These are phyloP conservation scores for Amyelois transitella DNA, from an alignment of 1,140 invertebrate species.

Conservation along the genomic window DNA sequence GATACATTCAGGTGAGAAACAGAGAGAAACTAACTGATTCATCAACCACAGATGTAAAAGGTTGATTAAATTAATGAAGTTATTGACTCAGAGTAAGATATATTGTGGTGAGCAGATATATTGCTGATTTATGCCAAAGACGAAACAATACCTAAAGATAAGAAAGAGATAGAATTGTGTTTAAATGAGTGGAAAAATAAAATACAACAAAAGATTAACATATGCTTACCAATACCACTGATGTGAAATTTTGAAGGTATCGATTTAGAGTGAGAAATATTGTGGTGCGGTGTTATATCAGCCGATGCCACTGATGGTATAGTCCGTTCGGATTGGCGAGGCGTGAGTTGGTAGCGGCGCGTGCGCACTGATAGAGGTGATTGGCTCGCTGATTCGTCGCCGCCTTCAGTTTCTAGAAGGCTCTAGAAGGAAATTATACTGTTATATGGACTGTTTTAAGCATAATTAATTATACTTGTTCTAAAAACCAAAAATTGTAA, in stretches of 20 bases:
- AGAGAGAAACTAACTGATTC: no score
- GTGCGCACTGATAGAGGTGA: constrained; percentile 85
- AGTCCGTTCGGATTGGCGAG: constrained; percentile 85
- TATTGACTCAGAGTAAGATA: no score
- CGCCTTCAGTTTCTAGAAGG: constrained; percentile 84
- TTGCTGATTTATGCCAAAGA: no score
- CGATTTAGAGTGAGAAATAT: constrained; percentile 62
- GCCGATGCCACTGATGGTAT: constrained; percentile 68
- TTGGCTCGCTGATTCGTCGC: constrained; percentile 84
- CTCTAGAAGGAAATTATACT: constrained; percentile 75
- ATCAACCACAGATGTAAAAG: no score
- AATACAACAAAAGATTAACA: not conserved
- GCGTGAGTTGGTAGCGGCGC: constrained; percentile 83
- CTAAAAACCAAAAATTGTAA: not conserved
- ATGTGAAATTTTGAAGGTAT: constrained; percentile 71
- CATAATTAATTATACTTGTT: not conserved
- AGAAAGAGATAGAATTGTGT: no score
- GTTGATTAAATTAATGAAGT: no score
- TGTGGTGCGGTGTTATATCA: constrained; percentile 72
- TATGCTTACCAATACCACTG: constrained; percentile 78
- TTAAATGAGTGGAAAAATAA: no score
- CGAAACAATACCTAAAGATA: no score
- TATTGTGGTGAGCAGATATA: no score
- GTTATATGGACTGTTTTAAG: no score
- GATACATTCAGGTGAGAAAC: no score